These are phyloP conservation scores for Agriopis leucophaearia DNA, from an alignment of 2,888 invertebrate species.

Conservation along the genomic window DNA sequence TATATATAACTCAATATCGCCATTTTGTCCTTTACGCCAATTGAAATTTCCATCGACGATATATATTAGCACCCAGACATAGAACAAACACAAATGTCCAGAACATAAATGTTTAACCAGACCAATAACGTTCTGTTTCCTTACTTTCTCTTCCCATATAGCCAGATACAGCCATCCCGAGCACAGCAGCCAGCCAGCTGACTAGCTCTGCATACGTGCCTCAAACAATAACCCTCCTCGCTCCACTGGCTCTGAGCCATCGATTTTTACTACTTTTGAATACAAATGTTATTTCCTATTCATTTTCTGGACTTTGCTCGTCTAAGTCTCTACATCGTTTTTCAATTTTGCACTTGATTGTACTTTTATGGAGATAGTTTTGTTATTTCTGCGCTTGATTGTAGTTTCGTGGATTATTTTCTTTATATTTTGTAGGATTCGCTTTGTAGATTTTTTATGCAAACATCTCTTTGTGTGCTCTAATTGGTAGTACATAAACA, in stretches of 20 bases:
- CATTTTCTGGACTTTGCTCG: constrained; percentile 26
- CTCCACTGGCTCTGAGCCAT: constrained; percentile 32
- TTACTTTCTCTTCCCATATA: no score
- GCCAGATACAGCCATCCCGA: neutral
- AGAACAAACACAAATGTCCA: no score
- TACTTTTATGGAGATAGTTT: constrained; percentile 23
- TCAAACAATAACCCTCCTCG: constrained; percentile 45
- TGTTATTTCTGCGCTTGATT: constrained; percentile 16
- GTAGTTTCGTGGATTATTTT: constrained; percentile 11
- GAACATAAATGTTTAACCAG: no score
- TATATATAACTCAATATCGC: no score
- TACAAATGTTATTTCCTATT: constrained; percentile 35
- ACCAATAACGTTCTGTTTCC: no score
- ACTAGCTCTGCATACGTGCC: constrained; percentile 37
- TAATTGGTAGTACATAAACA: no score
- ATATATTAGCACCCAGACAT: no score
- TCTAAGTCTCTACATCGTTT: constrained; percentile 23
- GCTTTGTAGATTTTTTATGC: neutral
- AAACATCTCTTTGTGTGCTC: neutral
- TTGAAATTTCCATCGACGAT: no score
- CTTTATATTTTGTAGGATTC: constrained; percentile 2
- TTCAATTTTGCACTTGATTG: constrained; percentile 31
- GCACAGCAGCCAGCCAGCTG: neutral
- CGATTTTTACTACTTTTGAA: constrained; percentile 39
- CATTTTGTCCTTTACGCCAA: no score